These are phyloP conservation scores for Florisuga fusca DNA, from an alignment of 2,797 vertebrate species.

Conservation along the genomic window DNA sequence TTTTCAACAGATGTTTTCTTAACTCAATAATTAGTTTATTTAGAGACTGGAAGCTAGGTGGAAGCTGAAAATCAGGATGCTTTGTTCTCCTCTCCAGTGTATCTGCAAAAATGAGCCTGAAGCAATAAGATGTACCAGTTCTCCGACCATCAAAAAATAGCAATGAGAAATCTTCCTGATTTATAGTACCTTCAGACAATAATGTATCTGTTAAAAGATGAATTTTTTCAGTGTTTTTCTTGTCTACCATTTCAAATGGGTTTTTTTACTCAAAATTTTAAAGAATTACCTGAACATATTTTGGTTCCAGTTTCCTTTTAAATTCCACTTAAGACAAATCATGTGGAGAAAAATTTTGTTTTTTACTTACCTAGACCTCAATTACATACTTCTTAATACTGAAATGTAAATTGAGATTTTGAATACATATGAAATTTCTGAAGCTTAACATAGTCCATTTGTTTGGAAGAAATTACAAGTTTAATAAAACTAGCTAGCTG, in stretches of 20 bases:
- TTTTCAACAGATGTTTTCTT: neutral
- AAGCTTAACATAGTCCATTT: neutral
- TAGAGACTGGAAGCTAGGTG: neutral
- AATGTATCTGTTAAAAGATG: neutral
- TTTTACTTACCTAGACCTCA: neutral
- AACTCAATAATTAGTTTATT: neutral
- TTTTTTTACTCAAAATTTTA: neutral
- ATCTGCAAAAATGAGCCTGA: neutral
- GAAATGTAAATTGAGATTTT: neutral
- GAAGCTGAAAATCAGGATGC: neutral
- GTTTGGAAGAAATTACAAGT: neutral
- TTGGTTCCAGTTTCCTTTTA: neutral
- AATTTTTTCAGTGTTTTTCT: neutral
- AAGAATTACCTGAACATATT: neutral
- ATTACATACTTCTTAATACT: neutral
- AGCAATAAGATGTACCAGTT: rapidly evolving
- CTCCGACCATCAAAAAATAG: neutral
- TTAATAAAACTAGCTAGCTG: neutral
- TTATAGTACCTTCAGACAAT: neutral
- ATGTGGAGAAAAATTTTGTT: neutral
- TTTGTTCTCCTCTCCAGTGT: neutral
- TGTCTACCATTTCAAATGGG: neutral
- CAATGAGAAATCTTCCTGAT: neutral
- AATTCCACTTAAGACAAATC: neutral
- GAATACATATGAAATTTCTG: neutral